phyloP scores from a whole-genome alignment of 2,113 vertebrate genomes.

The Carollia perspicillata region DNA sequence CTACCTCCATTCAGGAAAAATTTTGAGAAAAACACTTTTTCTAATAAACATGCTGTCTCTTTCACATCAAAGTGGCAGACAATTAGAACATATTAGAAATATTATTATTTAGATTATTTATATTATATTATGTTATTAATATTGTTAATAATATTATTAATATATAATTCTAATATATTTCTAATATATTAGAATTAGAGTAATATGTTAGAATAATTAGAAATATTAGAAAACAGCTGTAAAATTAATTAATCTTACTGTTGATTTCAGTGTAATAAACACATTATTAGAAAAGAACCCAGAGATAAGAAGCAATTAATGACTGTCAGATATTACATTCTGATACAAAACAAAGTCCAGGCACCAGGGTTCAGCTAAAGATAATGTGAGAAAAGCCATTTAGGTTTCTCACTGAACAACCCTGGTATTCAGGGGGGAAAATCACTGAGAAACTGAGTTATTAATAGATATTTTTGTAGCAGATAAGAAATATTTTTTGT shows the following conservation, averaged over 20 bases:
- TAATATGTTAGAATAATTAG: too few species aligned
- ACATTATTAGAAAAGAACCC: constrained; percentile 69
- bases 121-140: too few species aligned
- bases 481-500: neutral
- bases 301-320: constrained; percentile 67
- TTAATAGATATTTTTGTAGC: neutral
- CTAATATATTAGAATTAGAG: too few species aligned
- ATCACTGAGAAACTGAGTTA: neutral
- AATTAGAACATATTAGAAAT: constrained; percentile 29
- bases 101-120: too few species aligned
- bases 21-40: constrained; percentile 33
- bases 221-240: neutral
- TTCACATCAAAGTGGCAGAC: constrained; percentile 35
- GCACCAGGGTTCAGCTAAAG: neutral
- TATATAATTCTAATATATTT: too few species aligned
- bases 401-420: constrained; percentile 35
- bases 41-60: constrained; percentile 37
- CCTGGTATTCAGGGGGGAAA: neutral
- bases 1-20: neutral
- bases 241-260: constrained; percentile 62
- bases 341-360: constrained; percentile 57
- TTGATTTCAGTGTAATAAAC: constrained; percentile 27
- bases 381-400: constrained; percentile 8
- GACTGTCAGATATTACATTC: neutral
- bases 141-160: too few species aligned